Evolutionary conservation across 2,113 vertebrate genomes (phyloP).

Genomic region (Serilophus lunatus): DNA sequence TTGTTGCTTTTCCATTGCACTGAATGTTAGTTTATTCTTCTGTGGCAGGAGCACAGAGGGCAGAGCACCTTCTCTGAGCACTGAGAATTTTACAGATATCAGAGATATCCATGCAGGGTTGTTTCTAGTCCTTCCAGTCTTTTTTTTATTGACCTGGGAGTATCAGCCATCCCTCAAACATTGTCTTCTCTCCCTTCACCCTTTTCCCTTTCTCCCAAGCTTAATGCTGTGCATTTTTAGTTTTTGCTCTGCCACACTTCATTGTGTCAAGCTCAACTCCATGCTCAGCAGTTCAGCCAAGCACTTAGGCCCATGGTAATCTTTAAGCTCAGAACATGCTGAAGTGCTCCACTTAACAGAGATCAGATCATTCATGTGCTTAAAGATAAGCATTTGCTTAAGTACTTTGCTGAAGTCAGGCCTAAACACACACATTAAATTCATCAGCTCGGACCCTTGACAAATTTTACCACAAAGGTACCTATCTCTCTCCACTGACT

Average conservation of each 20-base stretch:
- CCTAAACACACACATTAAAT: slow-evolving; percentile 47
- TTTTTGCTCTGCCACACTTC: not conserved
- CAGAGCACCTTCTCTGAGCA: not conserved
- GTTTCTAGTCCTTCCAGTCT: not conserved
- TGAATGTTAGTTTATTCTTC: not conserved
- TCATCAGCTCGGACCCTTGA: not conserved
- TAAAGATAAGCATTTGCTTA: slow-evolving; percentile 39
- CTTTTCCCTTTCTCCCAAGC: not conserved
- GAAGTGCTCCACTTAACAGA: slow-evolving; percentile 35
- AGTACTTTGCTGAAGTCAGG: slow-evolving; percentile 32
- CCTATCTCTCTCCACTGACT: not conserved
- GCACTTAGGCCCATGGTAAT: not conserved
- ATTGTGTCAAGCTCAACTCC: not conserved
- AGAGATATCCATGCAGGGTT: not conserved
- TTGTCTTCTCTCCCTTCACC: not conserved
- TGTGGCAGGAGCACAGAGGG: not conserved
- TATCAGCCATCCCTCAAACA: not conserved
- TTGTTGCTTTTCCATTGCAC: not conserved
- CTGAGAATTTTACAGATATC: not conserved
- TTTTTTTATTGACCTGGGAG: not conserved
- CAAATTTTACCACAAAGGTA: slow-evolving; percentile 11
- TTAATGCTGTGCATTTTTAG: not conserved
- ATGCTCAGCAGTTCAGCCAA: not conserved
- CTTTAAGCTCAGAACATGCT: slow-evolving; percentile 11
- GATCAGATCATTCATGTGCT: slow-evolving; percentile 45